Conservation (phyloP, 35 echinoderm and acorn worm species). For the Acanthaster planci region DNA sequence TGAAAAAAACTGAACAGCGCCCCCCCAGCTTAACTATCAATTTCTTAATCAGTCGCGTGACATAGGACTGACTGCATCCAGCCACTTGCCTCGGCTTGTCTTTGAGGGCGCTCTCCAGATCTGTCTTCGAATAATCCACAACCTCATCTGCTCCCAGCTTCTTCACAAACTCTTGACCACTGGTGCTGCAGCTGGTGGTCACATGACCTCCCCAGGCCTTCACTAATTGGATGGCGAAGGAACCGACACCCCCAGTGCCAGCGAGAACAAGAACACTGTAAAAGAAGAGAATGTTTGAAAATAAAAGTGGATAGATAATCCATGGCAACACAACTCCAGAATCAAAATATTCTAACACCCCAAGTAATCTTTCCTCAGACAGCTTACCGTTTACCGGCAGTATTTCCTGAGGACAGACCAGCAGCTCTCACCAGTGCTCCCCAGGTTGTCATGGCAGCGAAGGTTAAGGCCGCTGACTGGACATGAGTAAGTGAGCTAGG, state of each 20-base stretch:
- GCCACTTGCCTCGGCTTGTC: not conserved
- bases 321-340: not conserved
- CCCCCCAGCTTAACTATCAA: no score
- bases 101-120: conserved; percentile 37
- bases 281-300: not conserved
- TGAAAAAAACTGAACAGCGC: no score
- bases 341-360: not conserved
- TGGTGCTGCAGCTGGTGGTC: conserved; percentile 77
- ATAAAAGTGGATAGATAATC: no score
- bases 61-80: no score
- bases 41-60: no score
- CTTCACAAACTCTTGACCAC: conserved; percentile 61
- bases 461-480: conserved; percentile 57
- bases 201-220: conserved; percentile 96
- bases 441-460: conserved; percentile 53
- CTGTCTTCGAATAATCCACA: conserved; percentile 69
- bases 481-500: conserved; percentile 38
- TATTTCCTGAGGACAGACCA: conserved; percentile 2
- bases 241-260: conserved; percentile 78
- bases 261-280: conserved; percentile 69
- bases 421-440: conserved; percentile 29
- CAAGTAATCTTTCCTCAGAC: not conserved
- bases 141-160: conserved; percentile 77
- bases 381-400: conserved; percentile 54
- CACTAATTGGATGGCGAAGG: conserved; percentile 81